Evolutionary conservation across 2,113 vertebrate species (phyloP).

Genomic region (Ailuropoda melanoleuca): DNA sequence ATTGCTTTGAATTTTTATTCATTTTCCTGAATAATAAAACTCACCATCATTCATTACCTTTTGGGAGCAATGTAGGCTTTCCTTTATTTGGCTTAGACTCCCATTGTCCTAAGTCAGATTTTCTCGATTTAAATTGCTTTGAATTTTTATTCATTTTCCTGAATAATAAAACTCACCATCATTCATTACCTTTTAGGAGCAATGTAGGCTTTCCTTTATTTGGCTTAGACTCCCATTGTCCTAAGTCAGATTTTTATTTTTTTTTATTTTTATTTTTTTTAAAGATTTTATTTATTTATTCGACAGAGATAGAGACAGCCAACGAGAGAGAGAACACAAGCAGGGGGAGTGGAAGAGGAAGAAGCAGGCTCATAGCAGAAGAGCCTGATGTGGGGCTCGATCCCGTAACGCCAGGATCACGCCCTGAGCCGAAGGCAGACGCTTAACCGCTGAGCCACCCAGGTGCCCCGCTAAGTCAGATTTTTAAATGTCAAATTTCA

Average conservation of each 20-base stretch:
- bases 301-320: too few species aligned
- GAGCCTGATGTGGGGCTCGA: too few species aligned
- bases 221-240: conserved; percentile 9
- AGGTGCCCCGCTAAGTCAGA: too few species aligned
- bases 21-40: conserved; percentile 30
- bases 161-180: conserved; percentile 25
- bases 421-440: too few species aligned
- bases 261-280: too few species aligned
- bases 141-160: conserved; percentile 40
- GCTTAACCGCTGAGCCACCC: too few species aligned
- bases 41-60: conserved; percentile 25
- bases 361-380: too few species aligned
- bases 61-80: conserved; percentile 7
- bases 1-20: conserved; percentile 53
- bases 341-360: too few species aligned
- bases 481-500: conserved; percentile 56
- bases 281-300: too few species aligned
- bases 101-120: background rate
- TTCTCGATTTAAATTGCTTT: conserved; percentile 32
- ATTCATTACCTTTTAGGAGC: conserved; percentile 28
- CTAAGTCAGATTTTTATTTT: conserved; percentile 48
- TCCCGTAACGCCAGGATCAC: too few species aligned
- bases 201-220: conserved; percentile 33
- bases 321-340: too few species aligned
- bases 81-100: conserved; percentile 38